Percentiles rank a stretch among this genome's conserved stretches.
These are phyloP conservation scores for Nymphalis c-album DNA, from an alignment of 2,888 invertebrate genomes.

Conservation along the genomic window DNA sequence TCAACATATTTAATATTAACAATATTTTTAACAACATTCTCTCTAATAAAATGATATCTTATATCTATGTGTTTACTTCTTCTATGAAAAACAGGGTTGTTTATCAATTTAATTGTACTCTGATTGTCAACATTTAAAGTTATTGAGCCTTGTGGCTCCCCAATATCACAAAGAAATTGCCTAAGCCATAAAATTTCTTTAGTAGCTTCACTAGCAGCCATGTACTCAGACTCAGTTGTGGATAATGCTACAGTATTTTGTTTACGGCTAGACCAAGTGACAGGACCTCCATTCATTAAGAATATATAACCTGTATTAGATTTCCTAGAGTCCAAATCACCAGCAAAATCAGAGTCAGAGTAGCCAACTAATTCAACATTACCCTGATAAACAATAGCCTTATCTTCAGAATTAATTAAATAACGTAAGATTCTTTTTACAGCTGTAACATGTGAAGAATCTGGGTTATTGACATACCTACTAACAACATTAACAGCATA, in stretches of 20 bases:
- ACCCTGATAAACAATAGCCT: conserved; percentile 40
- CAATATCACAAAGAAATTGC: conserved; percentile 35
- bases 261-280: conserved; percentile 41
- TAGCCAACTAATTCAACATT: conserved; percentile 37
- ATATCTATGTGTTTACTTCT: conserved; percentile 43
- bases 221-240: conserved; percentile 39
- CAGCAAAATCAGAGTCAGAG: conserved; percentile 45
- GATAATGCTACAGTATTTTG: conserved; percentile 40
- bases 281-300: conserved; percentile 42
- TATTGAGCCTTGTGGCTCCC: conserved; percentile 18
- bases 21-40: background rate
- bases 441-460: too few relatives aligned
- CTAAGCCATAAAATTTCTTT: conserved; percentile 38
- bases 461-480: too few relatives aligned
- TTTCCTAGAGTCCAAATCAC: conserved; percentile 42
- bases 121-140: conserved; percentile 39
- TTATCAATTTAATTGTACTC: conserved; percentile 42
- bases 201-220: conserved; percentile 40
- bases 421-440: conserved; percentile 38
- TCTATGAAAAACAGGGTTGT: conserved; percentile 43
- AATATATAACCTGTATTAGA: conserved; percentile 46
- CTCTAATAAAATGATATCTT: conserved; percentile 17
- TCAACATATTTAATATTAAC: too few relatives aligned
- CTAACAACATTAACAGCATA: too few relatives aligned
- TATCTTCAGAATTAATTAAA: conserved; percentile 39